phyloP scores from a whole-genome alignment of 2,797 vertebrate genomes.

The Botia kubotai region DNA sequence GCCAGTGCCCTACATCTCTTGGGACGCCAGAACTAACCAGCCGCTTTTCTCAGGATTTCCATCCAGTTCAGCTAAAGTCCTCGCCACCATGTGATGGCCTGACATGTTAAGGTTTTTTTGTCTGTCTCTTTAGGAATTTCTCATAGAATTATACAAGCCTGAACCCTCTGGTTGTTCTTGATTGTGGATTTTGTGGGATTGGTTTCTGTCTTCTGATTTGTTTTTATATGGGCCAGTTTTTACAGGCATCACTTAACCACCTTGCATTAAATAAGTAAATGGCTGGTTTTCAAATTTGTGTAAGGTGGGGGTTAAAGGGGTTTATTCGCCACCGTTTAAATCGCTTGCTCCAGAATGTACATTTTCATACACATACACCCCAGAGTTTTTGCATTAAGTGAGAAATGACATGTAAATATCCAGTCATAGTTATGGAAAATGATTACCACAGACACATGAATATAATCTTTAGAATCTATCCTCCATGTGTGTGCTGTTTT shows the following conservation, averaged over 20 bases:
- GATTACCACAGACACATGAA: constrained; percentile 28
- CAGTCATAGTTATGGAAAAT: constrained; percentile 49
- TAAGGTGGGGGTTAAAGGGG: neutral
- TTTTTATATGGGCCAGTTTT: constrained; percentile 42
- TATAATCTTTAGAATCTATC: constrained; percentile 40
- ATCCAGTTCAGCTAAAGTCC: constrained; percentile 69
- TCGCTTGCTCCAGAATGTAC: constrained; percentile 39
- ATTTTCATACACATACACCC: neutral
- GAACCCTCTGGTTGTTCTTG: constrained; percentile 66
- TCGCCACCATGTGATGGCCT: neutral
- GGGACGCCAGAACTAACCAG: constrained; percentile 76
- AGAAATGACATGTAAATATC: constrained; percentile 58
- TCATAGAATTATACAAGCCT: constrained; percentile 63
- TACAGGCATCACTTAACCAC: constrained; percentile 18
- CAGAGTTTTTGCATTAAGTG: constrained; percentile 8
- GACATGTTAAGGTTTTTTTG: neutral
- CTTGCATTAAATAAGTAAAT: constrained; percentile 6
- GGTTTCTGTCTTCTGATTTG: neutral
- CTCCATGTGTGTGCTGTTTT: constrained; percentile 34
- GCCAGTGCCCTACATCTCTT: constrained; percentile 78
- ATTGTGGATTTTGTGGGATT: constrained; percentile 62
- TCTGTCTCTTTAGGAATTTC: neutral
- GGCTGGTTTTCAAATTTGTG: constrained; percentile 22
- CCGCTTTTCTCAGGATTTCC: constrained; percentile 56
- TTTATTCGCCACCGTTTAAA: constrained; percentile 13